These are phyloP conservation scores for Heliocidaris erythrogramma DNA, from an alignment of 35 echinoderm and acorn worm genomes.

Conservation along the genomic window DNA sequence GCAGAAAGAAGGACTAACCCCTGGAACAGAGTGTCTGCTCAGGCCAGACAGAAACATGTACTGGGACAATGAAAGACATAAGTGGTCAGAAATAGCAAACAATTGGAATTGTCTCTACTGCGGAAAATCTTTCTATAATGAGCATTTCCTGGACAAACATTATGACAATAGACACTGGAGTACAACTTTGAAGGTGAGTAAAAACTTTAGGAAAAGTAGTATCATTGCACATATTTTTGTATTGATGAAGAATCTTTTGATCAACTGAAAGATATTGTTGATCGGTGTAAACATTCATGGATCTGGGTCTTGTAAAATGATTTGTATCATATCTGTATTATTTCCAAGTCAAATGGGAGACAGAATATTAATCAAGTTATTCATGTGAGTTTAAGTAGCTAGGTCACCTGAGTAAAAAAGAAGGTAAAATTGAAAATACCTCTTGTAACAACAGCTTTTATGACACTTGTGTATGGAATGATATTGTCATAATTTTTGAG, in stretches of 20 bases:
- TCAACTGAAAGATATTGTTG: too few relatives aligned
- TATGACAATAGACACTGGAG: constrained; percentile 69
- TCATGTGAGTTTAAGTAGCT: too few relatives aligned
- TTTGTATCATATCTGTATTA: too few relatives aligned
- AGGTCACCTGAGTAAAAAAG: too few relatives aligned
- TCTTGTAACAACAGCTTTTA: too few relatives aligned
- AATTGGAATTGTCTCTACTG: constrained; percentile 90
- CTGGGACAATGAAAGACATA: constrained; percentile 68
- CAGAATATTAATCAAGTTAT: too few relatives aligned
- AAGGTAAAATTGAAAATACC: too few relatives aligned
- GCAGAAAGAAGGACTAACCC: constrained; percentile 31
- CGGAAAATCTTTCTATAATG: constrained; percentile 76
- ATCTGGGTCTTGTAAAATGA: too few relatives aligned
- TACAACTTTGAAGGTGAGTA: constrained; percentile 52
- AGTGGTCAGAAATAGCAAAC: constrained; percentile 45
- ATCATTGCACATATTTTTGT: too few relatives aligned
- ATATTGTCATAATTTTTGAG: neutral
- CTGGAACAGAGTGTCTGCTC: constrained; percentile 56
- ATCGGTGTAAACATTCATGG: too few relatives aligned
- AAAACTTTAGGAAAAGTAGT: neutral
- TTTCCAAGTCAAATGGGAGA: too few relatives aligned
- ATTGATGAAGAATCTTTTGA: too few relatives aligned
- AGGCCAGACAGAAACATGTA: constrained; percentile 66
- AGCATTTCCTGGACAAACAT: constrained; percentile 69
- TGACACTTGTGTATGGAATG: neutral